Evolutionary conservation across 2,113 vertebrate species (phyloP).

Genomic region (Gila orcuttii): DNA sequence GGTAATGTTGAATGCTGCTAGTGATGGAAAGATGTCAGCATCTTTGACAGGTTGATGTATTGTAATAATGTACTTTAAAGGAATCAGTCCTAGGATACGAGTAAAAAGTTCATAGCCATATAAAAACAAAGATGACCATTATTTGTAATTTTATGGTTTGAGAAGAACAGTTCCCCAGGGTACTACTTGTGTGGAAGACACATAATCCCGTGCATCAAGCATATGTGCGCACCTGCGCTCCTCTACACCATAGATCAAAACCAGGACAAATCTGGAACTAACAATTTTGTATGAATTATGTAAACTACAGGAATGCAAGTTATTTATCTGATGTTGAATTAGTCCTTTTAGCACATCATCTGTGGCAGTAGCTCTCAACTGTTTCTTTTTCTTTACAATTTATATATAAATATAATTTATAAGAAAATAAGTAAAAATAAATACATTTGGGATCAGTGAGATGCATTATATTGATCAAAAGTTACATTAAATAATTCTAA

Average conservation of each 20-base stretch:
- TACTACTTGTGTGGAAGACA: background rate
- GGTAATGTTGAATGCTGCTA: conserved; percentile 22
- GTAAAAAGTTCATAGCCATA: conserved; percentile 11
- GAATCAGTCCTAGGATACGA: background rate
- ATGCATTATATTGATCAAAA: no score
- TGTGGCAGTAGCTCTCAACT: background rate
- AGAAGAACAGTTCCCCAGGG: conserved; percentile 1
- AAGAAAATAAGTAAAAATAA: background rate
- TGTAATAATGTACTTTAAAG: conserved; percentile 26
- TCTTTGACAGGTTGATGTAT: conserved; percentile 39
- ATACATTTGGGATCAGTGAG: background rate
- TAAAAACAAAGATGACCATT: conserved; percentile 24
- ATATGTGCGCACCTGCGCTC: background rate
- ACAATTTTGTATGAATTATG: conserved; percentile 8
- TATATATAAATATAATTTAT: background rate
- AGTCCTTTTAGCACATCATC: background rate
- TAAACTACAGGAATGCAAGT: background rate
- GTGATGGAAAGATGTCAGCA: background rate
- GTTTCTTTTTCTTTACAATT: background rate
- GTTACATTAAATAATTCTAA: no score
- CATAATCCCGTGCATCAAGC: conserved; percentile 28
- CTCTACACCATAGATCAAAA: background rate
- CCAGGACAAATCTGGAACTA: background rate
- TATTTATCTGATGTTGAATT: background rate
- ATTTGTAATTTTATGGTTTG: background rate